Evolutionary conservation across 37 sponge, comb jelly and placozoan genomes (phyloP).

Genomic region (Oscarella lobularis): DNA sequence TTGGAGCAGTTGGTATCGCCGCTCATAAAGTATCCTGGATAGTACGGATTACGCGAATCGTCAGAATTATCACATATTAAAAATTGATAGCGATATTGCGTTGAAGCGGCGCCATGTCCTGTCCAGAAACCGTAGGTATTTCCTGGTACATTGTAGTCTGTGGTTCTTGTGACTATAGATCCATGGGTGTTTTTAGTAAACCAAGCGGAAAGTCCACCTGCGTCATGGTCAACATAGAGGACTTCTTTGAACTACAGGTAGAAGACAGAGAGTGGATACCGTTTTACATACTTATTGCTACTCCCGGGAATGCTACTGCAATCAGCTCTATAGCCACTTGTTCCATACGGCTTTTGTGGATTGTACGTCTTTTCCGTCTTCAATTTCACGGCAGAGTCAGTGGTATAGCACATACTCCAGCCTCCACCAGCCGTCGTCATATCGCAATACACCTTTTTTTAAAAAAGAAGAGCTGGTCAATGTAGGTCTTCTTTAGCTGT

Average conservation of each 20-base stretch:
- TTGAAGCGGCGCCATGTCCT: background rate
- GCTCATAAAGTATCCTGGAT: background rate
- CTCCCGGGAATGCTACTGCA: background rate
- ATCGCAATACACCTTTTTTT: background rate
- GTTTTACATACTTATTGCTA: background rate
- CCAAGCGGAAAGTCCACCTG: background rate
- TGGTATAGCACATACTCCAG: background rate
- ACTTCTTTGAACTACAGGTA: background rate
- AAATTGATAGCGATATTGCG: background rate
- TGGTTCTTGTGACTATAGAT: background rate
- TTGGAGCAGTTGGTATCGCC: background rate
- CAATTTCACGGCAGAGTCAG: background rate
- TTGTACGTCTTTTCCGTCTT: background rate
- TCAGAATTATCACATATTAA: background rate
- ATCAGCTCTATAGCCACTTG: background rate
- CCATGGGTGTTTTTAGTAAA: background rate
- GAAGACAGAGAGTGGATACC: no score
- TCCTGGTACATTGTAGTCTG: background rate
- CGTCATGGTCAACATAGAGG: background rate
- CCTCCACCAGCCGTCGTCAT: background rate
- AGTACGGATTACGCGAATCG: background rate
- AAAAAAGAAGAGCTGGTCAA: no score
- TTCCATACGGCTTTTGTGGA: background rate
- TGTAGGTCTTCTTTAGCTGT: background rate
- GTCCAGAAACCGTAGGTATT: background rate